These are phyloP conservation scores for Heliocidaris tuberculata DNA, from an alignment of 35 echinoderm and acorn worm species.

Conservation along the genomic window DNA sequence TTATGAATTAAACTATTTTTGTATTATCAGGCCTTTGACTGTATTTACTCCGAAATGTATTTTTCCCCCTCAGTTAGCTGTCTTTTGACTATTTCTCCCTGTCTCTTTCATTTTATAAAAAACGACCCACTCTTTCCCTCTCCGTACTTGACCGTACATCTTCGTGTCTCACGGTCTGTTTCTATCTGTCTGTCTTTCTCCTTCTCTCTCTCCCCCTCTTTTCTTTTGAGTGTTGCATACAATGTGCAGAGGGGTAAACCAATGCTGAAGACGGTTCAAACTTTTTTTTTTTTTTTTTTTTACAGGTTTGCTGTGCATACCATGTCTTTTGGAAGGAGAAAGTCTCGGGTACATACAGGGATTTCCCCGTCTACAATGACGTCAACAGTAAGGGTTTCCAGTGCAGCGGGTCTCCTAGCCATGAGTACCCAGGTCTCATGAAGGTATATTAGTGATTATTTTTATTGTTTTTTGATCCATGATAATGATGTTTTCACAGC, in stretches of 20 bases:
- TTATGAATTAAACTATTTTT: too few species aligned
- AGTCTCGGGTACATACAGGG: constrained; percentile 45
- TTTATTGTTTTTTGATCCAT: not conserved
- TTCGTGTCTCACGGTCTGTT: too few species aligned
- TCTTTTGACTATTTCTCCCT: not conserved
- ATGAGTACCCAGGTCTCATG: constrained; percentile 78
- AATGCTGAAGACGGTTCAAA: not conserved
- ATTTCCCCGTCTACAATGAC: constrained; percentile 71
- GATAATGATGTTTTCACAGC: too few species aligned
- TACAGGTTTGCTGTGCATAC: constrained; percentile 55
- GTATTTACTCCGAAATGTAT: too few species aligned
- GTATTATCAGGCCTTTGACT: too few species aligned
- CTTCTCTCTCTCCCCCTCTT: not conserved
- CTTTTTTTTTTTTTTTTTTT: not conserved
- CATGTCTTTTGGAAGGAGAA: constrained; percentile 83
- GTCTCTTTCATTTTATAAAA: too few species aligned
- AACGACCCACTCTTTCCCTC: too few species aligned
- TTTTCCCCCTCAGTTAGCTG: too few species aligned
- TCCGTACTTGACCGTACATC: not conserved
- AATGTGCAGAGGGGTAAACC: not conserved
- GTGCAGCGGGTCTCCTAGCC: constrained; percentile 54
- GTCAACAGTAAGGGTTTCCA: not conserved
- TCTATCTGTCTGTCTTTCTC: not conserved
- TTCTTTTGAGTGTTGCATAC: not conserved
- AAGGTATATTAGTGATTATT: constrained; percentile 63